A percentile compares a stretch with the other conserved stretches of the same genome.
These are phyloP conservation scores for Pseudochaenichthys georgianus DNA, from an alignment of 2,797 vertebrate species.

Conservation along the genomic window DNA sequence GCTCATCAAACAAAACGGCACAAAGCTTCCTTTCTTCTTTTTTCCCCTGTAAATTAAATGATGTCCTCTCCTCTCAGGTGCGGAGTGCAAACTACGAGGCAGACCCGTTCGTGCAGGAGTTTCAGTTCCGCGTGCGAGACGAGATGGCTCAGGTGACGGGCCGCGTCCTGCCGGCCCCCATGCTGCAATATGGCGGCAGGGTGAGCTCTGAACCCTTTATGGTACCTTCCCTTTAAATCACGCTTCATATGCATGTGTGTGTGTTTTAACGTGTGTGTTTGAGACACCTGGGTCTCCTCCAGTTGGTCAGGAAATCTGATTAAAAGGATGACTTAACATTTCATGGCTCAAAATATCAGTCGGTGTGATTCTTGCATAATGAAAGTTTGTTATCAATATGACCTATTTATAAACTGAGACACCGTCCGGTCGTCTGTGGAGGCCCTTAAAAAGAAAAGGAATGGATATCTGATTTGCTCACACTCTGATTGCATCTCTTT, in stretches of 20 bases:
- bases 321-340: not conserved
- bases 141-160: slow-evolving; percentile 98
- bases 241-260: slow-evolving; percentile 44
- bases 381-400: not conserved
- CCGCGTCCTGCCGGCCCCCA: slow-evolving; percentile 95
- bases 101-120: slow-evolving; percentile 97
- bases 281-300: slow-evolving; percentile 20
- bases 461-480: slow-evolving; percentile 2
- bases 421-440: not conserved
- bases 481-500: not conserved
- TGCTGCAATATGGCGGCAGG: slow-evolving; percentile 98
- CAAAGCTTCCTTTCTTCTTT: accelerated
- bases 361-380: not conserved
- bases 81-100: slow-evolving; percentile 96
- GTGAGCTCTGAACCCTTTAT: slow-evolving; percentile 88
- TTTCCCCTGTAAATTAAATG: not conserved
- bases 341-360: not conserved
- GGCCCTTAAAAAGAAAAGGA: not conserved
- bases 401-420: not conserved
- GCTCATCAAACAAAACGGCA: not conserved
- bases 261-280: slow-evolving; percentile 18
- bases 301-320: not conserved
- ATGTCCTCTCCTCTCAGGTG: slow-evolving; percentile 81
- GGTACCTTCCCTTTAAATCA: slow-evolving; percentile 76
- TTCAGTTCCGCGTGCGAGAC: slow-evolving; percentile 96